Evolutionary conservation across 1,140 invertebrate genomes (phyloP).

Genomic region (Trichonephila clavata): DNA sequence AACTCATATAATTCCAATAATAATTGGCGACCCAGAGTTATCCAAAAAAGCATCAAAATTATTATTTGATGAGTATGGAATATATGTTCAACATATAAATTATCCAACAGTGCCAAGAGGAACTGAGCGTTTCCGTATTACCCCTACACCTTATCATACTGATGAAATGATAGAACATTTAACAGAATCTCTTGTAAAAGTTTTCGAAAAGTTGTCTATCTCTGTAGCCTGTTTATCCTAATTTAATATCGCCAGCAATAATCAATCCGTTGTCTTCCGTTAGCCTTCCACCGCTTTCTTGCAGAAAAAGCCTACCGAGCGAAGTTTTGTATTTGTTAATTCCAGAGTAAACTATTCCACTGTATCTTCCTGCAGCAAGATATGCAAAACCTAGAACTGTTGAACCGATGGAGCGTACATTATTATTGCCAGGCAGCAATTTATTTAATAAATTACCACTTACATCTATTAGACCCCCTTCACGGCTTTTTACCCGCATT

Average conservation of each 20-base stretch:
- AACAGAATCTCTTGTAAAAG: too few relatives aligned
- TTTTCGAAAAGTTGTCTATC: too few relatives aligned
- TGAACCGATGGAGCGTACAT: slow-evolving; percentile 15
- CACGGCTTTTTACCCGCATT: slow-evolving; percentile 5
- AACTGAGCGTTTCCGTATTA: too few relatives aligned
- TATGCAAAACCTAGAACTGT: neutral
- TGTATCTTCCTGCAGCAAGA: neutral
- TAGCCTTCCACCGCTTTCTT: neutral
- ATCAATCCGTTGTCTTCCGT: neutral
- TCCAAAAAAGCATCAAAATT: too few relatives aligned
- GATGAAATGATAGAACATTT: too few relatives aligned
- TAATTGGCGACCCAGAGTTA: too few relatives aligned
- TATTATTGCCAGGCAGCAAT: slow-evolving; percentile 5
- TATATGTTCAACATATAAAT: too few relatives aligned
- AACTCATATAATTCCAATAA: too few relatives aligned
- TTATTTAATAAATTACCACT: slow-evolving; percentile 18
- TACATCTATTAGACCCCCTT: slow-evolving; percentile 13
- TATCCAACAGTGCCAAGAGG: too few relatives aligned
- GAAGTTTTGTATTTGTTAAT: neutral
- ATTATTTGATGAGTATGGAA: too few relatives aligned
- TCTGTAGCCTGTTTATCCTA: too few relatives aligned
- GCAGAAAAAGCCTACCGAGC: neutral
- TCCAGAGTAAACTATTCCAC: slow-evolving; percentile 4
- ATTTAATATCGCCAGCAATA: neutral
- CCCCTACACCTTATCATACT: too few relatives aligned